Evolutionary conservation across 2,113 vertebrate genomes (phyloP), one percentile per base, ranked within the genome.

Genomic region (Brevimyrus niger): DNA sequence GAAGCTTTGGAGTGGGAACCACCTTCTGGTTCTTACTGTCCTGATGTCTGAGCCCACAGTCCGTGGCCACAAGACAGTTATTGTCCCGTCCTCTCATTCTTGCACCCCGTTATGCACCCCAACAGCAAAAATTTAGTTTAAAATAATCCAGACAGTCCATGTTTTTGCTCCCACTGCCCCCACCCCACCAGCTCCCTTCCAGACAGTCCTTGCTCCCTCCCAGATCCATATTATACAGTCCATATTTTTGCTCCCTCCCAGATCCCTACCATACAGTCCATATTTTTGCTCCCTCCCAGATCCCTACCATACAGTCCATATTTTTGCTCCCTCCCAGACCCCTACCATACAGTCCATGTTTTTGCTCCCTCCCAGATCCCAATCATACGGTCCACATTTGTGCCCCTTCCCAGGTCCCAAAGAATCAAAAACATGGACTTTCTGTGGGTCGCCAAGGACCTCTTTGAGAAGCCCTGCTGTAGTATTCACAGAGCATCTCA

Each of bases 401-500:
- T n/a, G 55, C 8, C 10, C 55, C 19, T 4, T 53, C 51, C 17
- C 15, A 19, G 51, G 53, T 55, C 19, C 53, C 53, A 55, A 55
- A 19, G 53, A 1, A 55, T n/a, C 23, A 61, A n/a, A 55, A 61
- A 61, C 55, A n/a, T 23, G 23, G 55, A n/a, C 23, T n/a, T 8
- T 61, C 55, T 61, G 23, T 23, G 55, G 21, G 23, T 9, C 21
- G 2, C 23, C 53, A n/a, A 61, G 3, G n/a, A 69, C 10, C 10
- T 27, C 61, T 69, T 11, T 1, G 61, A 69, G 61, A 31, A 31
- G n/a, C 61, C 42, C 1, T 42, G 13, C 4, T 42, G 13, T 17
- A 6, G 35, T 3, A 42, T 80, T 44, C 58, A 73, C 15, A 27
- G 27, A 61, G 21, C 4, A 5, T 1, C 35, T 92, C 61, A 96